Evolutionary conservation across 2,113 vertebrate genomes (phyloP).

Genomic region (Bujurquina vittata): DNA sequence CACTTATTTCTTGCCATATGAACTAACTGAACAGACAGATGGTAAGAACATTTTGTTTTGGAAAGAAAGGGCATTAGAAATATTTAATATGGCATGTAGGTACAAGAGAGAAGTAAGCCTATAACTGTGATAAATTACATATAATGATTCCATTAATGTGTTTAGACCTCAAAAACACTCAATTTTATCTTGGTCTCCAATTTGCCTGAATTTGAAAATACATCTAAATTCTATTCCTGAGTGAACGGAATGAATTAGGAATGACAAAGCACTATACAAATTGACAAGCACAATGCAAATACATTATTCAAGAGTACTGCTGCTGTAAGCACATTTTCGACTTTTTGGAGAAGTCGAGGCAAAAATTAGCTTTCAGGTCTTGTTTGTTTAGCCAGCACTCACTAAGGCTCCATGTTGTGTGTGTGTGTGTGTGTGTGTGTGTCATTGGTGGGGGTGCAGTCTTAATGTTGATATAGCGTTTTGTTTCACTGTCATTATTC

Average conservation of each 20-base stretch:
- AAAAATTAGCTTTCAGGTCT: conserved; percentile 23
- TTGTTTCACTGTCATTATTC: conserved; percentile 32
- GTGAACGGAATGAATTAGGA: conserved; percentile 17
- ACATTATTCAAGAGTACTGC: conserved; percentile 40
- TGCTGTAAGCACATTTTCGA: conserved; percentile 38
- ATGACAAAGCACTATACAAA: conserved; percentile 19
- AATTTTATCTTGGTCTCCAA: not conserved
- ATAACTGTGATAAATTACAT: not conserved
- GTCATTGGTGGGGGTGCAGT: not conserved
- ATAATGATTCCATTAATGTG: not conserved
- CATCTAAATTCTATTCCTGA: conserved; percentile 4
- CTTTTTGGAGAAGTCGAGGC: not conserved
- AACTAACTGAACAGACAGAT: not conserved
- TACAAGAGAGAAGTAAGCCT: not conserved
- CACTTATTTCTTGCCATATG: not conserved
- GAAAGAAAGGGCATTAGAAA: not conserved
- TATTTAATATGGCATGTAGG: not conserved
- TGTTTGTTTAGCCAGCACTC: conserved; percentile 4
- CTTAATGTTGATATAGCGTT: conserved; percentile 37
- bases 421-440: not conserved
- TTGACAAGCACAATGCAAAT: conserved; percentile 9
- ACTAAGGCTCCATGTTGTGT: not conserved
- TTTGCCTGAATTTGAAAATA: conserved; percentile 17
- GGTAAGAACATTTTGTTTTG: not conserved
- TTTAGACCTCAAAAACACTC: not conserved